Percentiles rank a stretch among this genome's conserved stretches.
Conservation (phyloP, 2,888 invertebrate genomes). For the Aleiodes leptofemur region DNA sequence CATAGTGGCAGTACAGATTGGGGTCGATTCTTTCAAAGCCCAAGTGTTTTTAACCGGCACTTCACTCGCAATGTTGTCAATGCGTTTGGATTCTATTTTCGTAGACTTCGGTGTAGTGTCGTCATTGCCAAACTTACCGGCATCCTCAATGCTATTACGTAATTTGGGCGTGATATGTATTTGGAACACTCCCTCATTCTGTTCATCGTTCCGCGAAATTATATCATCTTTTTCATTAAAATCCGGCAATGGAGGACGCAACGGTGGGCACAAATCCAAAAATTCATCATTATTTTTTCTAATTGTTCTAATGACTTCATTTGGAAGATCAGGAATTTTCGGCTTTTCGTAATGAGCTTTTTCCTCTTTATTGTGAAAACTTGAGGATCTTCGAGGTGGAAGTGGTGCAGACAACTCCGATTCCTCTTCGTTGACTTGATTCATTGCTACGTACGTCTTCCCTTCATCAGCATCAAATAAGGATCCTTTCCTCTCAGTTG, state of each 20-base stretch:
- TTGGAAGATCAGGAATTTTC: slow-evolving; percentile 56
- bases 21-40: slow-evolving; percentile 43
- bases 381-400: slow-evolving; percentile 58
- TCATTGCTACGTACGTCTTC: slow-evolving; percentile 3
- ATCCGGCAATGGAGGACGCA: slow-evolving; percentile 58
- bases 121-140: slow-evolving; percentile 56
- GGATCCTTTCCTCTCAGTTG: slow-evolving; percentile 7
- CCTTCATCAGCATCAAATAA: slow-evolving; percentile 14
- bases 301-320: slow-evolving; percentile 42
- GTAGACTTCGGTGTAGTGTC: slow-evolving; percentile 39
- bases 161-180: slow-evolving; percentile 38
- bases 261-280: slow-evolving; percentile 46
- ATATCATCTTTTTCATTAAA: slow-evolving; percentile 12
- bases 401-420: slow-evolving; percentile 41
- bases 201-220: slow-evolving; percentile 3
- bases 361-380: slow-evolving; percentile 56
- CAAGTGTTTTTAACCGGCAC: slow-evolving; percentile 48
- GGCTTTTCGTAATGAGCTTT: slow-evolving; percentile 47
- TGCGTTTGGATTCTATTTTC: slow-evolving; percentile 57
- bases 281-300: slow-evolving; percentile 24
- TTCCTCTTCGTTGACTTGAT: slow-evolving; percentile 23
- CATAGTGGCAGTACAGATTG: slow-evolving; percentile 42
- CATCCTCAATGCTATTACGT: slow-evolving; percentile 51
- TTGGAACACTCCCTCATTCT: slow-evolving; percentile 15
- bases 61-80: slow-evolving; percentile 47